phyloP scores from a whole-genome alignment of 2,888 invertebrate species.

The Allophyes oxyacanthae region DNA sequence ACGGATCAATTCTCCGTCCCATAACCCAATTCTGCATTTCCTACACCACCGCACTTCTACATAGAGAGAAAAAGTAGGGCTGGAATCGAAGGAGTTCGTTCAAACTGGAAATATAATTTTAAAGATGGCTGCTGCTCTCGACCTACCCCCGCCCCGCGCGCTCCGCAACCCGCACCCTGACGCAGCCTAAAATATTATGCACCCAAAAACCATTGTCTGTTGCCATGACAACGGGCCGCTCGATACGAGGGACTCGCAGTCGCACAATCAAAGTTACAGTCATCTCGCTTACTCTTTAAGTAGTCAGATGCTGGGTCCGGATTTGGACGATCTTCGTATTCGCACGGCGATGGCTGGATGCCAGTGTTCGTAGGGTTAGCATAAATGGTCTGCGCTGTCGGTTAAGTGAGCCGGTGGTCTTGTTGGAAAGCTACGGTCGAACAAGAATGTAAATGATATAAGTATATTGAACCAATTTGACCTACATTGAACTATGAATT shows the following conservation, averaged over 20 bases:
- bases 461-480: conserved; percentile 63
- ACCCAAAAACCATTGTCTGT: conserved; percentile 90
- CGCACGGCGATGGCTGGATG: conserved; percentile 81
- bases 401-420: conserved; percentile 71
- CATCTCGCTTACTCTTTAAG: conserved; percentile 84
- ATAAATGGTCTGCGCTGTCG: conserved; percentile 67
- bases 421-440: conserved; percentile 80
- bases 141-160: conserved; percentile 73
- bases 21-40: conserved; percentile 62
- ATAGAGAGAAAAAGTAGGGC: conserved; percentile 72
- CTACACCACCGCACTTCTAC: conserved; percentile 60
- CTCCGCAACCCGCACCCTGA: conserved; percentile 71
- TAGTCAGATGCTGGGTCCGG: conserved; percentile 78
- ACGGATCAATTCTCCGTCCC: conserved; percentile 3
- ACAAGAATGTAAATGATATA: conserved; percentile 73
- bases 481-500: conserved; percentile 60
- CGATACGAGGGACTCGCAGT: conserved; percentile 80
- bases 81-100: conserved; percentile 81
- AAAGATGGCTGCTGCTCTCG: conserved; percentile 87
- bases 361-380: conserved; percentile 83
- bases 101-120: conserved; percentile 89
- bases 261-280: conserved; percentile 79
- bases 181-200: conserved; percentile 90
- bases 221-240: conserved; percentile 87
- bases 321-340: conserved; percentile 78